Evolutionary conservation across 2,113 vertebrate species (phyloP).

Genomic region (Oncorhynchus gorbuscha): DNA sequence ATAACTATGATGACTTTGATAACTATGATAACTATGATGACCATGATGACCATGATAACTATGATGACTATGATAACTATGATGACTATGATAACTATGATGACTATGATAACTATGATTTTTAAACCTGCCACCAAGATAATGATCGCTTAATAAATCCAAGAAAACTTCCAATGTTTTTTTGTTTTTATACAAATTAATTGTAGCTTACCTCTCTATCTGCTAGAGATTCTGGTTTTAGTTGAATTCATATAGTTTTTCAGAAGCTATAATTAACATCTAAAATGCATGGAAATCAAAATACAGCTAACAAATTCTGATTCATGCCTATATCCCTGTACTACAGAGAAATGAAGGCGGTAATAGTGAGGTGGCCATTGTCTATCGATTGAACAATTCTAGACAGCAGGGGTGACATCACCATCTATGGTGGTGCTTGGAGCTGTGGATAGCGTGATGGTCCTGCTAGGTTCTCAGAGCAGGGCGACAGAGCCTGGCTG

Average conservation of each 20-base stretch:
- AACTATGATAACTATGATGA: no score
- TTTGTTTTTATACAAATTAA: no score
- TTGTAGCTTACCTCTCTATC: not conserved
- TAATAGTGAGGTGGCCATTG: not conserved
- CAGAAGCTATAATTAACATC: not conserved
- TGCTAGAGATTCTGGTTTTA: not conserved
- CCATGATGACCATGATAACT: no score
- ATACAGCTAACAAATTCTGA: not conserved
- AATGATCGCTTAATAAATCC: not conserved
- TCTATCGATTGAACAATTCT: slow-evolving; percentile 41
- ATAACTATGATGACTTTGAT: no score
- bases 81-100: no score
- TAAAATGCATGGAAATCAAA: not conserved
- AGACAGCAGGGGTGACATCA: slow-evolving; percentile 64
- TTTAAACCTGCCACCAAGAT: not conserved
- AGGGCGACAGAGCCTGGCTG: slow-evolving; percentile 42
- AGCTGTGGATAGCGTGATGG: slow-evolving; percentile 39
- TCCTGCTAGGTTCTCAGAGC: slow-evolving; percentile 40
- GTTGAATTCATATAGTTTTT: not conserved
- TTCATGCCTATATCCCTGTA: not conserved
- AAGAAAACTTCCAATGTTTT: not conserved
- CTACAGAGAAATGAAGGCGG: not conserved
- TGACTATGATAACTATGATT: no score
- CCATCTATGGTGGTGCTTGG: slow-evolving; percentile 53
- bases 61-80: no score